Evolutionary conservation across 2,113 vertebrate genomes (phyloP), one percentile per base, ranked within the genome.

Genomic region (Oxyruncus cristatus): DNA sequence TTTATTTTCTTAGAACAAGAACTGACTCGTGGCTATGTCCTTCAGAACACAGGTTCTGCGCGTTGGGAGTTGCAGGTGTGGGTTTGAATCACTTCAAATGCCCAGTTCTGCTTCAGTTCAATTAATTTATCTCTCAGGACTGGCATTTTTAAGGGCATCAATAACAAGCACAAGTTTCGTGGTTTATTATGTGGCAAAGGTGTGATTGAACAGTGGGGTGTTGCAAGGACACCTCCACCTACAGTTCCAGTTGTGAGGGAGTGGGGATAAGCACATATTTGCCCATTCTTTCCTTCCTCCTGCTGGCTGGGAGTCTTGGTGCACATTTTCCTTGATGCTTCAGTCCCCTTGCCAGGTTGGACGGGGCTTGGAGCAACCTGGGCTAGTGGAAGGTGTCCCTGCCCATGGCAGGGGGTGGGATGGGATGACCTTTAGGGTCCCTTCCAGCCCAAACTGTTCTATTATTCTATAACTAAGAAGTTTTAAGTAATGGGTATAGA

Each of bases 141-240:
- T 23, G 22, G 3, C 10, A 37, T 56, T 77, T 18, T 46, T 58
- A 58, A 56, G 16, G 33, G 30, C 42, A 28, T 58, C 27, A 11
- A 37, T 37, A 67, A 21, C 0, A 0, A 33, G 37, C 10, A 0
- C 39, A 13, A 24, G 9, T 46, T 68, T 32, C 67, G 26, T 41
- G 10, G 4, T 88, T 37, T 44, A 23, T 53, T 59, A 12, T 11
- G 32, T 63, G 70, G 18, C 47, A 67, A 52, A 72, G 46, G 19
- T 0, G 1, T 26, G 39, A 42, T 9, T 70, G 39, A 66, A 44
- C 19, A 28, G n/a, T 32, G 15, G 28, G 44, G 32, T 65, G 33
- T 52, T 35, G 50, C 50, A 68, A 71, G 35, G 46, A 35, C 9
- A 3, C 33, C 32, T 58, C 33, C 56, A 58, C 12, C 59, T 37